phyloP scores from a whole-genome alignment of 2,888 invertebrate species.

The Automeris io region DNA sequence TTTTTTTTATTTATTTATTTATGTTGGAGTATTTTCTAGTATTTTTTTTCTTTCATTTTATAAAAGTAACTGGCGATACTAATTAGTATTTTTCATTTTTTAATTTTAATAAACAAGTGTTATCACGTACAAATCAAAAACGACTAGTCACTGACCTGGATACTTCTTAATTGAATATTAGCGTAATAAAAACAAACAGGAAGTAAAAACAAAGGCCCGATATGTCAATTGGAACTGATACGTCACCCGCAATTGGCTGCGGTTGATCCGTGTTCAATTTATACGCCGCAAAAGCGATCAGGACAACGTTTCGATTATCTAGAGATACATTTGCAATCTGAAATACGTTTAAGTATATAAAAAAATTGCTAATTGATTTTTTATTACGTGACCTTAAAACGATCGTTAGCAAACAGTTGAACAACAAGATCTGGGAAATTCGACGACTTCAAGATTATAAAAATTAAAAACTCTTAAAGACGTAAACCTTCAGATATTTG shows the following conservation, averaged over 20 bases:
- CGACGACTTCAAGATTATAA: constrained; percentile 22
- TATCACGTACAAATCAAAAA: constrained; percentile 3
- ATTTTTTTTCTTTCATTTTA: too few relatives aligned
- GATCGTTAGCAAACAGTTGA: constrained; percentile 18
- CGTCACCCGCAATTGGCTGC: constrained; percentile 2
- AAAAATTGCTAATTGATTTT: constrained; percentile 10
- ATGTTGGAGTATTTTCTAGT: too few relatives aligned
- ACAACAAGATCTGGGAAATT: constrained; percentile 18
- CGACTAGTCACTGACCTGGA: background rate
- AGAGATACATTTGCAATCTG: constrained; percentile 16
- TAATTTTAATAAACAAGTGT: too few relatives aligned
- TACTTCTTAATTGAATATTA: background rate
- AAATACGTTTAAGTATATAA: constrained; percentile 9
- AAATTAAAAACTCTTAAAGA: constrained; percentile 17
- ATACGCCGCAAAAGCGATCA: constrained; percentile 7
- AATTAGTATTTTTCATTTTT: too few relatives aligned
- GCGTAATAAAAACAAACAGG: background rate
- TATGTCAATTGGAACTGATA: background rate
- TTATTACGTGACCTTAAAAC: constrained; percentile 21
- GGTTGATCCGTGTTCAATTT: constrained; percentile 4
- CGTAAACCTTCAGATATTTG: constrained; percentile 29
- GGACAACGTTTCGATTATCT: constrained; percentile 12
- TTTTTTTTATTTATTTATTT: too few relatives aligned
- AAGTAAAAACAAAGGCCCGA: background rate
- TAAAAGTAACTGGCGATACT: too few relatives aligned